These are phyloP conservation scores for Crocodylus rhombifer DNA, from an alignment of 2,797 vertebrate species.

Conservation along the genomic window DNA sequence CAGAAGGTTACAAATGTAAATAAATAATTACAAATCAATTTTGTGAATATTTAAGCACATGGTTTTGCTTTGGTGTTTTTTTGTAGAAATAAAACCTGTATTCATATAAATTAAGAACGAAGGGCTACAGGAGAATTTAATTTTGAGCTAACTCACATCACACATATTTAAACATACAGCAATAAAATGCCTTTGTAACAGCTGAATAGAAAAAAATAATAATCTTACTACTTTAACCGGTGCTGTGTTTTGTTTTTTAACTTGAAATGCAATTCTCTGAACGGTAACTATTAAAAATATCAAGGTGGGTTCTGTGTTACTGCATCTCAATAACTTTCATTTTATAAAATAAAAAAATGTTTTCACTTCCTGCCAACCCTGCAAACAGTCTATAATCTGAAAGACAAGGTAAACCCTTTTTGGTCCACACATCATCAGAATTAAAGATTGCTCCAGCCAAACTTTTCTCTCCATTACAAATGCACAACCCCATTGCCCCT, in stretches of 20 bases:
- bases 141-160: neutral
- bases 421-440: neutral
- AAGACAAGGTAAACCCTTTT: neutral
- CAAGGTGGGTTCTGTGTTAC: neutral
- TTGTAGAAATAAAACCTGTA: neutral
- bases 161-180: neutral
- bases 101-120: conserved; percentile 5
- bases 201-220: neutral
- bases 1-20: too few species aligned
- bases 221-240: neutral
- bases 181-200: conserved; percentile 22
- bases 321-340: neutral
- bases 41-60: too few species aligned
- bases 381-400: neutral
- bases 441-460: too few species aligned
- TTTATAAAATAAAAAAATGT: neutral
- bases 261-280: neutral
- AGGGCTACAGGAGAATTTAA: neutral
- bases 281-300: conserved; percentile 12
- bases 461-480: neutral
- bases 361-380: neutral
- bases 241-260: neutral
- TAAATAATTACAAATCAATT: too few species aligned
- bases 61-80: too few species aligned
- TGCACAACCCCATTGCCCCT: neutral